A percentile compares a stretch with the other conserved stretches of the same genome.
These are phyloP conservation scores for Porites lutea DNA, from an alignment of 64 coral and sea anemone genomes.

Conservation along the genomic window DNA sequence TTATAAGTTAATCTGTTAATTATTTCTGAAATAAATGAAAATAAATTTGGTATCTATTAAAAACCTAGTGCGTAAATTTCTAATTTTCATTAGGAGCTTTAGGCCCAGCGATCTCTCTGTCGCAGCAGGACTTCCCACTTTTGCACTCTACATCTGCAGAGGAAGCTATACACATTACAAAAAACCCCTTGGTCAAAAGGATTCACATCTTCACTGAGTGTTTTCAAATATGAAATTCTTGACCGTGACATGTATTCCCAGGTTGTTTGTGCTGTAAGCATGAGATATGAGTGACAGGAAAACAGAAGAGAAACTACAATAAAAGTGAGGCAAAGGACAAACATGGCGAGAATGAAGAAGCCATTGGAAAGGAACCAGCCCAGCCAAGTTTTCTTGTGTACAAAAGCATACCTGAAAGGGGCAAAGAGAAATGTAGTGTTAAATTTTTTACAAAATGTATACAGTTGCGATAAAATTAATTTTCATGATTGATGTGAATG, in stretches of 20 bases:
- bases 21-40: not conserved
- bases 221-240: conserved; percentile 96
- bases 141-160: conserved; percentile 91
- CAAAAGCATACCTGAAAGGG: conserved; percentile 73
- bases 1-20: no score
- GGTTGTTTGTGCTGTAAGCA: conserved; percentile 86
- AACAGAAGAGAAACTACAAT: conserved; percentile 75
- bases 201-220: conserved; percentile 91
- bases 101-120: conserved; percentile 90
- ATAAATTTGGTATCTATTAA: not conserved
- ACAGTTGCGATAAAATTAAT: no score
- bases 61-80: not conserved
- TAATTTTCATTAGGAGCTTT: not conserved
- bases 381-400: conserved; percentile 76
- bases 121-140: conserved; percentile 92
- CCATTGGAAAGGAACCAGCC: conserved; percentile 80
- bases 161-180: conserved; percentile 89
- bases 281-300: conserved; percentile 87
- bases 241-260: conserved; percentile 99
- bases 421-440: not conserved
- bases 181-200: conserved; percentile 97
- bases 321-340: conserved; percentile 73
- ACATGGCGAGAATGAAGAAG: conserved; percentile 73
- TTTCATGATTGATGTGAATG: no score
- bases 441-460: not conserved